Conservation (phyloP, 2,113 vertebrate genomes). For the Cochlearius cochlearius region DNA sequence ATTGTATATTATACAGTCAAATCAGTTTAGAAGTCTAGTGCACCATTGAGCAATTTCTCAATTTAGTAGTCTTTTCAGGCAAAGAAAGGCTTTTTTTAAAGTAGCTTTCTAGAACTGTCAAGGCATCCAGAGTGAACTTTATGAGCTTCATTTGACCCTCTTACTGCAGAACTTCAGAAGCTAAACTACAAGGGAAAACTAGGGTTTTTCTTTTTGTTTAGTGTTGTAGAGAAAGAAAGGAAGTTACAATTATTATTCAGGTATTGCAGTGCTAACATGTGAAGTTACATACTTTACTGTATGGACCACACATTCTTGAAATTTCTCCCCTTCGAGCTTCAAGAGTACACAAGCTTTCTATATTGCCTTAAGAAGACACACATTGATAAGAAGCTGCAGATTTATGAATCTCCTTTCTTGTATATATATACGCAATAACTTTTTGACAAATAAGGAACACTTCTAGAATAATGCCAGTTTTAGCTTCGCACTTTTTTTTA, state of each 20-base stretch:
- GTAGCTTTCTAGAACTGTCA: neutral
- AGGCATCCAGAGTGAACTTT: neutral
- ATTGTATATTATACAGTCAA: neutral
- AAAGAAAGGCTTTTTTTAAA: neutral
- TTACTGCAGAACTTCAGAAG: neutral
- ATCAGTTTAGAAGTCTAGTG: neutral
- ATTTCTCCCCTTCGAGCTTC: neutral
- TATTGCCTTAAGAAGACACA: neutral
- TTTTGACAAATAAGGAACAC: neutral
- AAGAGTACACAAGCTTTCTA: neutral
- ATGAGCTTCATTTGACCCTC: neutral
- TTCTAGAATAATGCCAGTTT: neutral
- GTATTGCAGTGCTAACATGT: neutral
- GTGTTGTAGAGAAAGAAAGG: neutral
- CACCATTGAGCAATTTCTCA: neutral
- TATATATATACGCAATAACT: neutral
- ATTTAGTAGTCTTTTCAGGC: neutral
- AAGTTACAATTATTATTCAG: neutral
- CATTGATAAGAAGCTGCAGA: neutral
- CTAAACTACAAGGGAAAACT: neutral
- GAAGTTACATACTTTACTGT: neutral
- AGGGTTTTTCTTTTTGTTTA: neutral
- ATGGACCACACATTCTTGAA: neutral
- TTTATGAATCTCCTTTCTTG: neutral
- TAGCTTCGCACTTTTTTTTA: neutral